A percentile compares a stretch with the other conserved stretches of the same genome.
phyloP scores from a whole-genome alignment of 2,113 vertebrate species.

The Melanerpes aurifrons region DNA sequence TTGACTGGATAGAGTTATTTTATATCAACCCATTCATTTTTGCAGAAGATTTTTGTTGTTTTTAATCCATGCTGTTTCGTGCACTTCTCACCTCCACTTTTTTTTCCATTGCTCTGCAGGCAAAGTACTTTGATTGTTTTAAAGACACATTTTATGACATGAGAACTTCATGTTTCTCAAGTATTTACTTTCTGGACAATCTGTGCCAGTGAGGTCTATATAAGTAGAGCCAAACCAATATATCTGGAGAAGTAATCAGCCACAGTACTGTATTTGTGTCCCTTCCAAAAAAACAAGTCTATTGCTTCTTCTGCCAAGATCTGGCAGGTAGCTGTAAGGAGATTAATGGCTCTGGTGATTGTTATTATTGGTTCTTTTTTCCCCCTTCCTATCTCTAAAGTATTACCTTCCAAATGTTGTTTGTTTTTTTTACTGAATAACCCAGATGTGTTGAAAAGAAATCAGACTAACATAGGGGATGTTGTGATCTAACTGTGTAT shows the following conservation, averaged over 20 bases:
- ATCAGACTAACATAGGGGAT: accelerated
- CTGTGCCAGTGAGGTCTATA: neutral
- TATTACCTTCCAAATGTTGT: neutral
- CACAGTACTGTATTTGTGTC: neutral
- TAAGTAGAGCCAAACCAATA: conserved; percentile 33
- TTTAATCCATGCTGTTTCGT: neutral
- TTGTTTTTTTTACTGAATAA: conserved; percentile 30
- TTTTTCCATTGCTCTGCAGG: neutral
- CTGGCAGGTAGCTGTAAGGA: conserved; percentile 52
- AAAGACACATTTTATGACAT: neutral
- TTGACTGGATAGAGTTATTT: neutral
- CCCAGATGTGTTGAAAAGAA: neutral
- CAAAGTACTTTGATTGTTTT: neutral
- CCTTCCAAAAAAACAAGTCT: conserved; percentile 30
- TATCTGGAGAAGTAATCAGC: conserved; percentile 49
- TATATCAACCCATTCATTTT: neutral
- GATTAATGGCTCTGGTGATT: conserved; percentile 38
- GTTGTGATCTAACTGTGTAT: neutral
- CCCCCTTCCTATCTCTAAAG: neutral
- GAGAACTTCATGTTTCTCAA: conserved; percentile 26
- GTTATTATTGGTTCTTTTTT: conserved; percentile 31
- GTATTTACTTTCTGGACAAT: conserved; percentile 28
- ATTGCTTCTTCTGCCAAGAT: conserved; percentile 35
- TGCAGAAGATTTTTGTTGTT: neutral
- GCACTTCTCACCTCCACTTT: neutral